phyloP scores from a whole-genome alignment of 1,140 invertebrate genomes.

The Papilio helenus region DNA sequence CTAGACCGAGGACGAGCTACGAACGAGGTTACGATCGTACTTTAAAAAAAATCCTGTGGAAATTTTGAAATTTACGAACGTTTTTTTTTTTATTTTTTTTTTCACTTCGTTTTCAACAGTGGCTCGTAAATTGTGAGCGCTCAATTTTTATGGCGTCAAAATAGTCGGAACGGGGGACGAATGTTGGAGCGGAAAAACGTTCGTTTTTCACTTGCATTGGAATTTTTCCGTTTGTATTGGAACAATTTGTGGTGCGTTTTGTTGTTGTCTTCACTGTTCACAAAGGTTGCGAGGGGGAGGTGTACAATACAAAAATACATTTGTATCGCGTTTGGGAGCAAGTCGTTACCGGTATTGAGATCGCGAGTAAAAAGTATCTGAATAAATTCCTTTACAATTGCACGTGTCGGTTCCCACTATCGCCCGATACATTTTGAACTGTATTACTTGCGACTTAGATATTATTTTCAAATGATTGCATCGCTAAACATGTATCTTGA shows the following conservation, averaged over 20 bases:
- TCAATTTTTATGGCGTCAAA: slow-evolving; percentile 52
- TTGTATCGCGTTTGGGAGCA: slow-evolving; percentile 63
- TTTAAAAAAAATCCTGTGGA: slow-evolving; percentile 35
- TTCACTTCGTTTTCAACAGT: slow-evolving; percentile 40
- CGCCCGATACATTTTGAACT: slow-evolving; percentile 46
- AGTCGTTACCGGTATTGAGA: slow-evolving; percentile 69
- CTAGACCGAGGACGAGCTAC: slow-evolving; percentile 54
- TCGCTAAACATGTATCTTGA: slow-evolving; percentile 37
- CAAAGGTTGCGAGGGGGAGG: slow-evolving; percentile 56
- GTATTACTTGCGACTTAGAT: slow-evolving; percentile 41
- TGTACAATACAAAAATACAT: slow-evolving; percentile 62
- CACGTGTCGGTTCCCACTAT: slow-evolving; percentile 43
- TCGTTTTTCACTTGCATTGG: slow-evolving; percentile 66
- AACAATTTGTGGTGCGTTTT: slow-evolving; percentile 65
- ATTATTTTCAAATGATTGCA: slow-evolving; percentile 36
- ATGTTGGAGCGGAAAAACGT: slow-evolving; percentile 63
- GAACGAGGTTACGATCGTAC: slow-evolving; percentile 54
- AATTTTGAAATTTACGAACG: slow-evolving; percentile 46
- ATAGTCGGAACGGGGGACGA: slow-evolving; percentile 43
- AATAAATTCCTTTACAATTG: slow-evolving; percentile 55
- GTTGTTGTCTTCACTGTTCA: slow-evolving; percentile 54
- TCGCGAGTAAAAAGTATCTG: slow-evolving; percentile 62
- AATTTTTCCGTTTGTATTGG: slow-evolving; percentile 70
- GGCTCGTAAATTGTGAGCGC: slow-evolving; percentile 48
- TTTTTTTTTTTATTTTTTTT: slow-evolving; percentile 41